Evolutionary conservation across 2,888 invertebrate species (phyloP).

Genomic region (Ophioninae sp.): DNA sequence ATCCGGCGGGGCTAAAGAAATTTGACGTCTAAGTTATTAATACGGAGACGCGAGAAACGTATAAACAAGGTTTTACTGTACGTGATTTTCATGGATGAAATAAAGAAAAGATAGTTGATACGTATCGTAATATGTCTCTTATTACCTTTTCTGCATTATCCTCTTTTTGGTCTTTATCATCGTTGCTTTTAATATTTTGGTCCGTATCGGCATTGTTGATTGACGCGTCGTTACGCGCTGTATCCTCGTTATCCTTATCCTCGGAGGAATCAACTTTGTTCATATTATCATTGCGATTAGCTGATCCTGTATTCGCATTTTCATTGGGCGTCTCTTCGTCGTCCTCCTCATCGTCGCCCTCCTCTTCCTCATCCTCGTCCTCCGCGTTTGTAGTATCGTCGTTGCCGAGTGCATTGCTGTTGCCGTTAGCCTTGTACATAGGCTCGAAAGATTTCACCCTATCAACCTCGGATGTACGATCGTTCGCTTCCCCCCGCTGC

Average conservation of each 20-base stretch:
- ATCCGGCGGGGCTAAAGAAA: too few relatives aligned
- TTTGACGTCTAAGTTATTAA: too few relatives aligned
- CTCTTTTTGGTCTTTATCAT: slow-evolving; percentile 45
- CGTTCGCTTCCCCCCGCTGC: slow-evolving; percentile 52
- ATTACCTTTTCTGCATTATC: slow-evolving; percentile 51
- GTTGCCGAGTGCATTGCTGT: slow-evolving; percentile 36
- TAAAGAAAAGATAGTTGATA: background rate
- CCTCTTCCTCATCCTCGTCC: background rate
- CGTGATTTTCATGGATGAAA: background rate
- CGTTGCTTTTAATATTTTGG: slow-evolving; percentile 33
- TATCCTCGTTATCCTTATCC: slow-evolving; percentile 52
- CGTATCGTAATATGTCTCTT: too few relatives aligned
- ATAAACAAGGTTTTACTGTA: too few relatives aligned
- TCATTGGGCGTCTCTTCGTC: slow-evolving; percentile 11
- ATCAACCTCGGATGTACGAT: slow-evolving; percentile 58
- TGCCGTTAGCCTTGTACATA: slow-evolving; percentile 62
- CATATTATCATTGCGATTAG: slow-evolving; percentile 45
- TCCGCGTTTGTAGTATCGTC: slow-evolving; percentile 54
- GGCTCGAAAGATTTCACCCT: slow-evolving; percentile 63
- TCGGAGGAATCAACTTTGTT: slow-evolving; percentile 38
- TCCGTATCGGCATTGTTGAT: slow-evolving; percentile 29
- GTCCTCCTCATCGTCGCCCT: too few relatives aligned
- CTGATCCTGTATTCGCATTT: slow-evolving; percentile 49
- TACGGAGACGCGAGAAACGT: too few relatives aligned
- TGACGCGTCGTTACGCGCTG: slow-evolving; percentile 27